These are phyloP conservation scores for Eretmochelys imbricata DNA, from an alignment of 2,113 vertebrate species.

Conservation along the genomic window DNA sequence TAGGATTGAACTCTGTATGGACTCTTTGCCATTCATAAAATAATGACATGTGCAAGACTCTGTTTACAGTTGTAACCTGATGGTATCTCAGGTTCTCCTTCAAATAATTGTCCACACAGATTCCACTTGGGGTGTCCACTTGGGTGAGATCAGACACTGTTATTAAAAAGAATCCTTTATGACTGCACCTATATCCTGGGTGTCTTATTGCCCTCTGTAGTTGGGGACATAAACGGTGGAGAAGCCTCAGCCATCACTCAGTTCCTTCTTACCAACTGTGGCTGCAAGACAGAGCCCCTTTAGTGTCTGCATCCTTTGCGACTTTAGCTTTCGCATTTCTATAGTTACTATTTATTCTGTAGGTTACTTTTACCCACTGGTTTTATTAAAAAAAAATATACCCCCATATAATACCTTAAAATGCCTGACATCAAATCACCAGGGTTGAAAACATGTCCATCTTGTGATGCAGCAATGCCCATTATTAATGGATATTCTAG, in stretches of 20 bases:
- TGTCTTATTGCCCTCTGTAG: not conserved
- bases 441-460: not conserved
- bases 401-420: not conserved
- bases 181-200: not conserved
- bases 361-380: not conserved
- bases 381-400: too few species aligned
- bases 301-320: not conserved
- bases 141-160: not conserved
- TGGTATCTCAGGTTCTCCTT: not conserved
- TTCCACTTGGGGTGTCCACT: not conserved
- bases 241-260: not conserved
- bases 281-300: not conserved
- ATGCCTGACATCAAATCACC: not conserved
- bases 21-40: not conserved
- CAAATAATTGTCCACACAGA: not conserved
- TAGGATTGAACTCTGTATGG: not conserved
- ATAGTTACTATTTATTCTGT: not conserved
- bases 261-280: not conserved
- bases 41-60: not conserved
- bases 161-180: not conserved
- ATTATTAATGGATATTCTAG: not conserved
- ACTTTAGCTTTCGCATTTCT: not conserved
- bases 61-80: not conserved
- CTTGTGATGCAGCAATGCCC: not conserved
- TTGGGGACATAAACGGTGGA: not conserved